Conservation (phyloP, 2,113 vertebrate genomes). For the Balaenoptera acutorostrata region DNA sequence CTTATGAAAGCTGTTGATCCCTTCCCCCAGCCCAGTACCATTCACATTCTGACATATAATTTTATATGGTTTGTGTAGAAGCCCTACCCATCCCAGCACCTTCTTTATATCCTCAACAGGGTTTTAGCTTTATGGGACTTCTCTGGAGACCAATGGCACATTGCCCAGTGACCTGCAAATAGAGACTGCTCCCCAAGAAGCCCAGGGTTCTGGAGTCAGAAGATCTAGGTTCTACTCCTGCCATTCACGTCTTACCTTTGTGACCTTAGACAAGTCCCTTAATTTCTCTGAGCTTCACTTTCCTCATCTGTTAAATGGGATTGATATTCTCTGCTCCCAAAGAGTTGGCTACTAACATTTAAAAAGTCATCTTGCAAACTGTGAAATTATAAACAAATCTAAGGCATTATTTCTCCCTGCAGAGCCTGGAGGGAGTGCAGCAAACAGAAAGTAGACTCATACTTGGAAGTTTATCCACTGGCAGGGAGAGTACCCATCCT, state of each 20-base stretch:
- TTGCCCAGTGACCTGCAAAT: not conserved
- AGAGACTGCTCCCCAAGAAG: not conserved
- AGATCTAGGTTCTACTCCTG: not conserved
- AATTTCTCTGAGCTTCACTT: not conserved
- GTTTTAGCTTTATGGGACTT: not conserved
- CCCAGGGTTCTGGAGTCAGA: not conserved
- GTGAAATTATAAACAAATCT: not conserved
- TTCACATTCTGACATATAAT: not conserved
- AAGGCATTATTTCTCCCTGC: not conserved
- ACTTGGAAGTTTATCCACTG: not conserved
- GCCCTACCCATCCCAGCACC: not conserved
- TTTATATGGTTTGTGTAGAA: not conserved
- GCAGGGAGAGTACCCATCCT: not conserved
- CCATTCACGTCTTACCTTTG: not conserved
- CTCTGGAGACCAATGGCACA: not conserved
- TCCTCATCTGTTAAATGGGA: not conserved
- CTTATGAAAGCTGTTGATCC: not conserved
- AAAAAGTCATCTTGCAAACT: not conserved
- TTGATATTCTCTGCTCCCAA: not conserved
- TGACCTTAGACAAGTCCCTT: not conserved
- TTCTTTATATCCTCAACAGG: not conserved
- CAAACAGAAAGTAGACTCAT: not conserved
- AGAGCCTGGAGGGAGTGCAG: not conserved
- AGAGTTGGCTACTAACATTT: not conserved
- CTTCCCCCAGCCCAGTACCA: not conserved